A percentile compares a stretch with the other conserved stretches of the same genome.
Conservation (phyloP, 2,113 vertebrate genomes). For the Chiloscyllium plagiosum region DNA sequence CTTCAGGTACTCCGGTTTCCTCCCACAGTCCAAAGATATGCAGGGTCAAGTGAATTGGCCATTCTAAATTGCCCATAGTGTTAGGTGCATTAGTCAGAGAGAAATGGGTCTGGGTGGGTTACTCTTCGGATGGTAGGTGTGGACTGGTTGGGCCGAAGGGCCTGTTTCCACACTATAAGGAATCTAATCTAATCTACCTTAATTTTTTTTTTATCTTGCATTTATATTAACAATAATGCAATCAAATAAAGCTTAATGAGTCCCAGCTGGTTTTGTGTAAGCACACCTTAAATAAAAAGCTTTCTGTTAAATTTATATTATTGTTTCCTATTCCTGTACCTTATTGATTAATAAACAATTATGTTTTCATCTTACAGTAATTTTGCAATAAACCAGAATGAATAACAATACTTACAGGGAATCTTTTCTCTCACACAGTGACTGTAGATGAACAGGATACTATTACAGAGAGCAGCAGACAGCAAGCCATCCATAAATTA, state of each 20-base stretch:
- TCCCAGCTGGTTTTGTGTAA: neutral
- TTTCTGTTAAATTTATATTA: neutral
- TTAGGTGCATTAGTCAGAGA: no score
- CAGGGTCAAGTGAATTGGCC: no score
- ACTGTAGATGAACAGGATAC: neutral
- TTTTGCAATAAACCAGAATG: neutral
- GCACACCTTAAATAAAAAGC: neutral
- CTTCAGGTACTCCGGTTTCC: no score
- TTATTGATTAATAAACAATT: conserved; percentile 18
- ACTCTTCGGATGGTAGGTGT: no score
- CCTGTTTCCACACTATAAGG: no score
- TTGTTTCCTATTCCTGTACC: neutral
- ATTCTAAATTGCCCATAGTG: no score
- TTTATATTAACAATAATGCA: neutral
- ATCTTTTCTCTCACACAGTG: neutral
- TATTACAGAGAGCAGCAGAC: neutral
- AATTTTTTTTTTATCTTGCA: neutral
- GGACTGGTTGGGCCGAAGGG: no score
- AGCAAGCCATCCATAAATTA: conserved; percentile 1
- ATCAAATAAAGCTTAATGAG: neutral
- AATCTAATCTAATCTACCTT: neutral
- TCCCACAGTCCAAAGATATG: no score
- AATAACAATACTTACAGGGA: neutral
- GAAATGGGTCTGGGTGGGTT: no score
- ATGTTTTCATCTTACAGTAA: conserved; percentile 19